Conservation (phyloP, 2,113 vertebrate genomes). For the Siphamia tubifer region DNA sequence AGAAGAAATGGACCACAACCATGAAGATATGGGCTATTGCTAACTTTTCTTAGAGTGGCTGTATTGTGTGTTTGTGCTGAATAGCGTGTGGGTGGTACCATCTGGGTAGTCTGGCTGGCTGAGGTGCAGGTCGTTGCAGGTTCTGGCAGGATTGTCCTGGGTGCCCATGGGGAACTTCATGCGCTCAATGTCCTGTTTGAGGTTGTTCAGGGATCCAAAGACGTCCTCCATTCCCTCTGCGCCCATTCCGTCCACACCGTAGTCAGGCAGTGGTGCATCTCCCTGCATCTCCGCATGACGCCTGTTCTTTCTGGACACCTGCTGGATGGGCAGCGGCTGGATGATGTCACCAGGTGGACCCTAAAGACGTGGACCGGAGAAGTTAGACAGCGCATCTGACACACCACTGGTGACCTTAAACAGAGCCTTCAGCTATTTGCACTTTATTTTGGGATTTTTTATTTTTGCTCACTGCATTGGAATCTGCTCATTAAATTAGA, state of each 20-base stretch:
- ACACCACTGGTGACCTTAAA: too few relatives aligned
- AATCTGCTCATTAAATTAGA: too few relatives aligned
- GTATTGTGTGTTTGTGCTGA: neutral
- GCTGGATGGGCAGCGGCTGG: conserved; percentile 92
- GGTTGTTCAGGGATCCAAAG: conserved; percentile 91
- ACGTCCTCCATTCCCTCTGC: conserved; percentile 92
- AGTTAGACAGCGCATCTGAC: too few relatives aligned
- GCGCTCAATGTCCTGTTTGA: conserved; percentile 95
- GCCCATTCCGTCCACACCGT: conserved; percentile 59
- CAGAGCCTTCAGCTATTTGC: too few relatives aligned
- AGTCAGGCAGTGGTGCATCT: conserved; percentile 86
- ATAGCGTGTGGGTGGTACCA: conserved; percentile 75
- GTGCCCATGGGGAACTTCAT: conserved; percentile 98
- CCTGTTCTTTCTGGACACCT: conserved; percentile 84
- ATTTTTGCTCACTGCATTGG: too few relatives aligned
- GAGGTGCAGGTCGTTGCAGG: conserved; percentile 94
- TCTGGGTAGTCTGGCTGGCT: conserved; percentile 95
- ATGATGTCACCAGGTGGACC: conserved; percentile 95
- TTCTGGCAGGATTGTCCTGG: conserved; percentile 92
- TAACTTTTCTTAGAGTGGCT: neutral
- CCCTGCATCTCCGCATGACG: conserved; percentile 87
- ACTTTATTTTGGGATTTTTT: too few relatives aligned
- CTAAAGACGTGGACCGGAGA: conserved; percentile 74
- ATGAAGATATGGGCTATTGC: too few relatives aligned
- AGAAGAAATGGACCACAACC: too few relatives aligned